Evolutionary conservation across 2,113 vertebrate genomes (phyloP), one percentile per base, ranked within the genome.

Genomic region (Plectropomus leopardus): DNA sequence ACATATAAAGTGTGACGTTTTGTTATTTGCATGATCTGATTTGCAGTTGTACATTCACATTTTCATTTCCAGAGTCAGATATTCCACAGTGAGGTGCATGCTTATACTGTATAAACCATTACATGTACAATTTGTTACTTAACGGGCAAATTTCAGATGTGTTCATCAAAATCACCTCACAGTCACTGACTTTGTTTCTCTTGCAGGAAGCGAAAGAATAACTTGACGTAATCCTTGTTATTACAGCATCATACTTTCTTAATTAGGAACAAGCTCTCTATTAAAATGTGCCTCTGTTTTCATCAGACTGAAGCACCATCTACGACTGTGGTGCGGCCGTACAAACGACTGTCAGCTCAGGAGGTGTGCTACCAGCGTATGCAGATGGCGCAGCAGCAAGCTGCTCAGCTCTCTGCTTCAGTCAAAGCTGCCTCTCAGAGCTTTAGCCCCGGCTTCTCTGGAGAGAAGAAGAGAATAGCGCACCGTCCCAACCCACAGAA

Each of bases 361-460:
- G 97, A 99, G 90, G 95, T 97, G 34, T 99, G 98, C 79, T 99
- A 97, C 90, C 95, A 95, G 84, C 95, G 98, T 23, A 97, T 98
- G 92, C 96, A 97, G 93, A 93, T 96, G 72, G 97, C 98, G 0
- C 98, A 98, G 93, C 93, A 96, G 88, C 97, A 96, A 89, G 95
- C 94, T 3, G 88, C 92, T 26, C 95, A 96, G 76, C 91, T 95
- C 42, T 94, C 93, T 0, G 87, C 90, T 48, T 28, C 95, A 72
- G 84, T 95, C 42, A 93, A 91, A 75, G 69, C 74, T 21, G 53
- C 72, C 15, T 85, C 90, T 11, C 85, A 86, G 50, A 86, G 79
- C 72, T 79, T 80, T 14, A 83, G 76, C 42, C 7, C 87, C 24
- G 81, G 89, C 77, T 86, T 51, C 76, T 92, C 95, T 1, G 96